phyloP scores from a whole-genome alignment of 2,797 vertebrate genomes.

The Rachycentron canadum region DNA sequence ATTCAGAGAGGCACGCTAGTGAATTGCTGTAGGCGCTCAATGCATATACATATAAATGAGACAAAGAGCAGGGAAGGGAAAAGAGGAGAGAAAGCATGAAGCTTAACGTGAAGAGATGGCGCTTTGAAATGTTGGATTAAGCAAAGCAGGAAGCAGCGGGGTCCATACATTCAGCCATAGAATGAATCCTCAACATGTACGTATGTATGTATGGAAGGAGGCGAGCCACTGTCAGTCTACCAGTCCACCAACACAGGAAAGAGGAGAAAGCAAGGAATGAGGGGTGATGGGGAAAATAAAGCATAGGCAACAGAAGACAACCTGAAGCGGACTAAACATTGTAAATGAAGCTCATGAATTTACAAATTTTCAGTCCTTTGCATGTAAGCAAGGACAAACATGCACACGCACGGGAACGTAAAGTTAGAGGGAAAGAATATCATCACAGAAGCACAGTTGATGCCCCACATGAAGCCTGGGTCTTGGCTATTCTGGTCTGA shows the following conservation, averaged over 20 bases:
- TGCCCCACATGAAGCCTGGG: constrained; percentile 39
- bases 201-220: constrained; percentile 47
- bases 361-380: constrained; percentile 16
- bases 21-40: constrained; percentile 78
- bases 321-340: constrained; percentile 21
- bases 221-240: constrained; percentile 9
- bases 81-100: constrained; percentile 70
- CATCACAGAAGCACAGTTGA: constrained; percentile 38
- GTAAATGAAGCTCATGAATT: constrained; percentile 31
- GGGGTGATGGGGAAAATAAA: neutral
- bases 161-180: constrained; percentile 55
- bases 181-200: constrained; percentile 54
- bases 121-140: constrained; percentile 80
- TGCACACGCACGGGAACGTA: neutral
- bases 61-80: constrained; percentile 55
- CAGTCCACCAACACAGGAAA: constrained; percentile 30
- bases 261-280: constrained; percentile 17
- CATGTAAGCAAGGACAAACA: constrained; percentile 1
- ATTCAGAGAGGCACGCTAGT: constrained; percentile 66
- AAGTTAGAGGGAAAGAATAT: neutral
- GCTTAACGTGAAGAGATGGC: constrained; percentile 72
- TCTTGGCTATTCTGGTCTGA: constrained; percentile 3
- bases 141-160: constrained; percentile 68
- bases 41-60: constrained; percentile 82
- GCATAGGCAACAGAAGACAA: constrained; percentile 18